phyloP scores from a whole-genome alignment of 1,140 invertebrate species.

The Orchesella cincta region DNA sequence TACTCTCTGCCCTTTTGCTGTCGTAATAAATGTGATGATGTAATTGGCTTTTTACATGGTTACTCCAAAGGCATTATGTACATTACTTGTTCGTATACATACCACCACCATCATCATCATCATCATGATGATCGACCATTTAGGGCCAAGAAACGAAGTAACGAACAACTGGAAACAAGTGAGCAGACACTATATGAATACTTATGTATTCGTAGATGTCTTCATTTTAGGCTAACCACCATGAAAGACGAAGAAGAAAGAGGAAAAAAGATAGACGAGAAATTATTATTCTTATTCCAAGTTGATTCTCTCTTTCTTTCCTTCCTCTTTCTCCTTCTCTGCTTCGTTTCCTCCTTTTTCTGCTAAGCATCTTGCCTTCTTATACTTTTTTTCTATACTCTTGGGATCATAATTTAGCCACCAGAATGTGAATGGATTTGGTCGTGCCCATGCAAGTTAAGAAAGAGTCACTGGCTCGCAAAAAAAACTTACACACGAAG shows the following conservation, averaged over 20 bases:
- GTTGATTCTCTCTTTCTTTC: neutral
- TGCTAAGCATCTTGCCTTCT: neutral
- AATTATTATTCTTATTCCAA: constrained; percentile 8
- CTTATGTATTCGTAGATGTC: neutral
- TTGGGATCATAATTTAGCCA: neutral
- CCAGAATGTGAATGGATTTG: constrained; percentile 11
- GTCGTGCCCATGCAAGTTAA: neutral
- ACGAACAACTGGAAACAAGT: neutral
- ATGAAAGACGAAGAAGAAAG: neutral
- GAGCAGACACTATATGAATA: neutral
- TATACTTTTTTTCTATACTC: neutral
- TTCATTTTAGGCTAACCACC: neutral
- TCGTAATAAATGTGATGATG: neutral
- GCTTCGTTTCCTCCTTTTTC: neutral
- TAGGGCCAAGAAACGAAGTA: neutral
- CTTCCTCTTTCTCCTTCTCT: neutral
- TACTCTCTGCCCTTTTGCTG: neutral
- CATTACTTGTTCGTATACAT: neutral
- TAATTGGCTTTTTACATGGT: neutral
- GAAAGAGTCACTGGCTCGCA: constrained; percentile 3
- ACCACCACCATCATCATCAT: no score
- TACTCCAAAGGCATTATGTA: neutral
- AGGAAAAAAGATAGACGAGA: neutral
- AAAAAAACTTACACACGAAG: neutral
- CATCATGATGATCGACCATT: no score